Evolutionary conservation across 1,140 invertebrate genomes (phyloP), one percentile per base, ranked within the genome.

Genomic region (Sesamia nonagrioides): DNA sequence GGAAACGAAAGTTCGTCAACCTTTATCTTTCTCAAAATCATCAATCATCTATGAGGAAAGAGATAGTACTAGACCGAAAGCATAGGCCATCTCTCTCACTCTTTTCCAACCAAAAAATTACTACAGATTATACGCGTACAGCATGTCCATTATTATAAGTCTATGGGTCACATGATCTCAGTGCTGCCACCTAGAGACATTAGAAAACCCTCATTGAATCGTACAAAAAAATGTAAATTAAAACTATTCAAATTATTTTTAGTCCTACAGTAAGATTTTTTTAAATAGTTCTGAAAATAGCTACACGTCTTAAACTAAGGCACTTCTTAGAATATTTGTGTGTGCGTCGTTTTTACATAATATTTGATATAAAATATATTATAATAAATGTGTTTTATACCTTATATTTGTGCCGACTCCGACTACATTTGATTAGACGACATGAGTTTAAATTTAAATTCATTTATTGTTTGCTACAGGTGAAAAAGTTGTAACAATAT

Each of bases 281-380:
- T 69, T 78, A 69, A 60, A 69, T 71, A 71, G 60, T 48, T 78
- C 76, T 79, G 75, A 75, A 75, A 75, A 68, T 78, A 77, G 21
- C 74, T 76, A 76, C n/a, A 52, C 48, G 35, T 82, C 61, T 76
- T 78, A 78, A 66, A 60, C 79, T 80, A 83, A 83, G 82, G 82
- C 82, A 83, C 82, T 77, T 83, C 71, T 80, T 80, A 80, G 15
- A 40, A 61, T 54, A 78, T 40, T 69, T 72, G 60, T 77, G 50
- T 82, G 81, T 82, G 81, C 78, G 81, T 80, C 35, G 35, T 21
- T 75, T 58, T 75, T 79, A 79, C 60, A 60, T 68, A 75, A 75
- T 75, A 75, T 48, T 75, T 48, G 42, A 61, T 77, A 77, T 77
- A 77, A 77, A 66, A 66, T 68, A 66, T 77, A 77, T 68, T 72